Evolutionary conservation across 1,140 invertebrate species (phyloP).

Genomic region (Rhagoletis zephyria): DNA sequence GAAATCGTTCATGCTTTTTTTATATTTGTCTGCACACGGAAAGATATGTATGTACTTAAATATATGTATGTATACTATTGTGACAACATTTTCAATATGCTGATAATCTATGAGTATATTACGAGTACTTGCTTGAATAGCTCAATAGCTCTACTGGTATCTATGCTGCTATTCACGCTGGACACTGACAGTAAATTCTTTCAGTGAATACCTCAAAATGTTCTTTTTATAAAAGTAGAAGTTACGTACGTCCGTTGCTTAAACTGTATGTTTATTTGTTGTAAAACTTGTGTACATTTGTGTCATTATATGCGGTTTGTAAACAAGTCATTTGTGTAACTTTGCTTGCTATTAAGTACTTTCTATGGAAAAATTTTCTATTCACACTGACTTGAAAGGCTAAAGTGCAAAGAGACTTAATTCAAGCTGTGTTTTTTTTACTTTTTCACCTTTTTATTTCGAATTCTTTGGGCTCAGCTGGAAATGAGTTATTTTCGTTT

Average conservation of each 20-base stretch:
- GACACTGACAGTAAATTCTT: neutral
- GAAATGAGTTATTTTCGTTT: neutral
- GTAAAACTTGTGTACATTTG: neutral
- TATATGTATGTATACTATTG: neutral
- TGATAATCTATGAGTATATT: constrained; percentile 17
- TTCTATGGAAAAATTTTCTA: constrained; percentile 26
- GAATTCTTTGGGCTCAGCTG: neutral
- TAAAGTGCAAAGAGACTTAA: neutral
- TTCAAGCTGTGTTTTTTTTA: neutral
- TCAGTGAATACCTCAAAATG: neutral
- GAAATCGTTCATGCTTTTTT: neutral
- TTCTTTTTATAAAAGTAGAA: neutral
- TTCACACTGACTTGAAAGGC: neutral
- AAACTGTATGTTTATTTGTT: neutral
- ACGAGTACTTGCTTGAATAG: neutral
- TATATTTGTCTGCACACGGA: neutral
- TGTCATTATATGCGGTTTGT: constrained; percentile 27
- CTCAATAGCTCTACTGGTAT: neutral
- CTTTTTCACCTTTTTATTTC: neutral
- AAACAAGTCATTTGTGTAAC: constrained; percentile 48
- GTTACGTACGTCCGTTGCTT: neutral
- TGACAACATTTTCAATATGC: constrained; percentile 34
- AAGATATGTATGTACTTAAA: neutral
- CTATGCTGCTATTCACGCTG: neutral
- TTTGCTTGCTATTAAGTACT: constrained; percentile 12